phyloP scores from a whole-genome alignment of 2,113 vertebrate genomes.

The Python bivittatus region DNA sequence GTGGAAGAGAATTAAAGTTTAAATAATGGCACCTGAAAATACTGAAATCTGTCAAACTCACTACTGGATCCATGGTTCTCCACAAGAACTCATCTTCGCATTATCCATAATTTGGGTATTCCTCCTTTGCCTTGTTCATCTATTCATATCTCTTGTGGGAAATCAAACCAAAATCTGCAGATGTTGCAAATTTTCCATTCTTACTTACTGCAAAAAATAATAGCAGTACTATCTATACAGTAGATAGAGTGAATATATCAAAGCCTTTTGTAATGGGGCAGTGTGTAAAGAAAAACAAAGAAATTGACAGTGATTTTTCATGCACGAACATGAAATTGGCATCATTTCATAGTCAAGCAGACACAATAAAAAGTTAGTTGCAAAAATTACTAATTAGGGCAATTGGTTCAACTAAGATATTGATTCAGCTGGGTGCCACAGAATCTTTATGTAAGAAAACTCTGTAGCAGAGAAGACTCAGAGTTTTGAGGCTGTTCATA shows the following conservation, averaged over 20 bases:
- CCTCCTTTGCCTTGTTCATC: neutral
- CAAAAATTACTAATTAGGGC: neutral
- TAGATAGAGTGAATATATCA: neutral
- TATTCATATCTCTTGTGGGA: neutral
- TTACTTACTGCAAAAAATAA: constrained; percentile 34
- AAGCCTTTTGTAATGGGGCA: constrained; percentile 4
- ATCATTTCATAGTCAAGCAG: neutral
- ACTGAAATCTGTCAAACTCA: neutral
- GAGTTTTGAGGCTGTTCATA: neutral
- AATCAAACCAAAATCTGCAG: neutral
- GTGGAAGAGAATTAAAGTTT: neutral
- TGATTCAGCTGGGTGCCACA: neutral
- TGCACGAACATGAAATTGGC: neutral
- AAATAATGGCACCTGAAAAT: neutral
- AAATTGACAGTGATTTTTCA: neutral
- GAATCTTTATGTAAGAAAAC: neutral
- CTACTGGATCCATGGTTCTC: neutral
- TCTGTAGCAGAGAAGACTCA: neutral
- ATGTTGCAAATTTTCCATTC: constrained; percentile 12
- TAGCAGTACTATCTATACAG: neutral
- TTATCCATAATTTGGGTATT: neutral
- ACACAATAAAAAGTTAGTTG: neutral
- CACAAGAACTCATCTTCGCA: neutral
- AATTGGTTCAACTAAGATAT: neutral
- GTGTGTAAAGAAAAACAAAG: neutral